These are phyloP conservation scores for Garra rufa DNA, from an alignment of 2,113 vertebrate genomes.

Conservation along the genomic window DNA sequence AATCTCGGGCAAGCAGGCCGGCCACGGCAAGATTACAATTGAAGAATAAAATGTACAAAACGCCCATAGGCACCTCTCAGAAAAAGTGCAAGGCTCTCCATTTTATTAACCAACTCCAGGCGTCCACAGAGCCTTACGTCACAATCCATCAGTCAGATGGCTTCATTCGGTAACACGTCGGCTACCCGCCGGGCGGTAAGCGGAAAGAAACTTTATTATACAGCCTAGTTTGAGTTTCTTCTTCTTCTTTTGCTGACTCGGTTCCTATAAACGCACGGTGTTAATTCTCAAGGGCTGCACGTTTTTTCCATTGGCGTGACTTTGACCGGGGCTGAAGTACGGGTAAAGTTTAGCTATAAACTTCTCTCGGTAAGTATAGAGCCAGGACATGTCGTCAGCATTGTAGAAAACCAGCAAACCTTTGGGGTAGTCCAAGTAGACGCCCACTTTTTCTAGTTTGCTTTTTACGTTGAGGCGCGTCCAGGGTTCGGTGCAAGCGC, in stretches of 20 bases:
- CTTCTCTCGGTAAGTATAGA: conserved; percentile 95
- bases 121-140: conserved; percentile 6
- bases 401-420: conserved; percentile 99
- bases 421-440: conserved; percentile 95
- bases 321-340: conserved; percentile 97
- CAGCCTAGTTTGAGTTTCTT: conserved; percentile 52
- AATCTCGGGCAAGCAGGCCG: conserved; percentile 23
- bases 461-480: conserved; percentile 94
- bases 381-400: conserved; percentile 98
- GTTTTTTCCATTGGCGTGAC: conserved; percentile 96
- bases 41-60: conserved; percentile 46
- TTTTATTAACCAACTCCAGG: not conserved
- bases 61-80: conserved; percentile 14
- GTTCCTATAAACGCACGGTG: conserved; percentile 87
- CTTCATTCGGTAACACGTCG: not conserved
- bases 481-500: conserved; percentile 98
- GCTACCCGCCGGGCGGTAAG: conserved; percentile 47
- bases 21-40: conserved; percentile 40
- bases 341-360: conserved; percentile 91
- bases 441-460: conserved; percentile 97
- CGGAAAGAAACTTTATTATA: conserved; percentile 60
- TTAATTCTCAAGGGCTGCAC: conserved; percentile 96
- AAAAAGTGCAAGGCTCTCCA: conserved; percentile 44
- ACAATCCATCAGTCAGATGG: conserved; percentile 43
- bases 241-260: not conserved